These are phyloP conservation scores for Synchiropus splendidus DNA, from an alignment of 2,113 vertebrate genomes.

Conservation along the genomic window DNA sequence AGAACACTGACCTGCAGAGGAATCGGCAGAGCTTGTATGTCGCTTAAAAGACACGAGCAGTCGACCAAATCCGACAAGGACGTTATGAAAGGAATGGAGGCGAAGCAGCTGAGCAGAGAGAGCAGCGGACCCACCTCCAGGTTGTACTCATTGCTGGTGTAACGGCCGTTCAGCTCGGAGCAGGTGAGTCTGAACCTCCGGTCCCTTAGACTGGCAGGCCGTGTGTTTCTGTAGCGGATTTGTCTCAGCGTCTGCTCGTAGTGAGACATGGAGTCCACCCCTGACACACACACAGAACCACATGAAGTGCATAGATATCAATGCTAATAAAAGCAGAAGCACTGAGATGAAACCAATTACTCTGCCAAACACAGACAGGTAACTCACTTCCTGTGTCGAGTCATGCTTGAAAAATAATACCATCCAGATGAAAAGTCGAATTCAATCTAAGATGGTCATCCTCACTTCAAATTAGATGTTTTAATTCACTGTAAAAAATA, in stretches of 20 bases:
- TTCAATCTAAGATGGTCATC: too few relatives aligned
- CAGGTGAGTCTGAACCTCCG: slow-evolving; percentile 86
- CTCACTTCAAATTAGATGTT: too few relatives aligned
- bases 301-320: too few relatives aligned
- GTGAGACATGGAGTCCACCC: slow-evolving; percentile 83
- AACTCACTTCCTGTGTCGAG: too few relatives aligned
- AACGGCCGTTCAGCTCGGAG: slow-evolving; percentile 91
- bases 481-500: too few relatives aligned
- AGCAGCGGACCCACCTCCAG: slow-evolving; percentile 68
- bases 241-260: slow-evolving; percentile 84
- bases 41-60: neutral
- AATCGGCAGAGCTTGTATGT: neutral
- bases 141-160: slow-evolving; percentile 89
- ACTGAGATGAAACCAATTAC: too few relatives aligned
- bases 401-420: too few relatives aligned
- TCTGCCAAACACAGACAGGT: too few relatives aligned
- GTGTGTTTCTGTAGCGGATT: slow-evolving; percentile 81
- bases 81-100: neutral
- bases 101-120: neutral
- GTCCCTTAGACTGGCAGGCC: slow-evolving; percentile 57
- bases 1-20: slow-evolving; percentile 78
- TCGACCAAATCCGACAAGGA: neutral
- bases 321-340: too few relatives aligned
- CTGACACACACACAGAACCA: neutral
- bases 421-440: too few relatives aligned